Evolutionary conservation across 2,113 vertebrate species (phyloP).

Genomic region (Leiothrix lutea): DNA sequence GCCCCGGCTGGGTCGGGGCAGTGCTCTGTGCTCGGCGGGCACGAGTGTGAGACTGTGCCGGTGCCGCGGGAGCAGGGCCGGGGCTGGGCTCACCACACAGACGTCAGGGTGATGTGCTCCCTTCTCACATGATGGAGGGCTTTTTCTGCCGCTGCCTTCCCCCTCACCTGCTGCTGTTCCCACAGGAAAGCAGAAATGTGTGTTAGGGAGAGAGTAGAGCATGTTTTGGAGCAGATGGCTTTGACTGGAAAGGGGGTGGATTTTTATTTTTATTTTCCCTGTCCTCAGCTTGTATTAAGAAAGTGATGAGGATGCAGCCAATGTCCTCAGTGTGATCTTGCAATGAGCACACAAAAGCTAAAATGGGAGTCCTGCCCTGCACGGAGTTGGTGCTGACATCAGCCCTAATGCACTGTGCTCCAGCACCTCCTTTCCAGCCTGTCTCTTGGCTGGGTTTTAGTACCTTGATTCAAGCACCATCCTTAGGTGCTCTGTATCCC

Average conservation of each 20-base stretch:
- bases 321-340: background rate
- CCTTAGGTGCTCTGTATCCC: background rate
- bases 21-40: background rate
- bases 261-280: background rate
- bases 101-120: background rate
- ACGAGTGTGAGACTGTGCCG: accelerated
- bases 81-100: background rate
- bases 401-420: background rate
- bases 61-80: background rate
- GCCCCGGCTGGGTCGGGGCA: conserved; percentile 10
- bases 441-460: background rate
- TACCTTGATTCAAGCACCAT: background rate
- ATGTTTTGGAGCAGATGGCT: conserved; percentile 25
- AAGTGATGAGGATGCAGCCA: background rate
- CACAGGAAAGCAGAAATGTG: background rate
- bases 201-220: background rate
- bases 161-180: conserved; percentile 26
- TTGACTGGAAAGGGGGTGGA: background rate
- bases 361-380: background rate
- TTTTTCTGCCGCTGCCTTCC: background rate
- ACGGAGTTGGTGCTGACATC: background rate
- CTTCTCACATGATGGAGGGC: background rate
- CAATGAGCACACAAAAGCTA: background rate
- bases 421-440: background rate
- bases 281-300: background rate